Conservation (phyloP, 1,140 invertebrate species). For the Proales similis region DNA sequence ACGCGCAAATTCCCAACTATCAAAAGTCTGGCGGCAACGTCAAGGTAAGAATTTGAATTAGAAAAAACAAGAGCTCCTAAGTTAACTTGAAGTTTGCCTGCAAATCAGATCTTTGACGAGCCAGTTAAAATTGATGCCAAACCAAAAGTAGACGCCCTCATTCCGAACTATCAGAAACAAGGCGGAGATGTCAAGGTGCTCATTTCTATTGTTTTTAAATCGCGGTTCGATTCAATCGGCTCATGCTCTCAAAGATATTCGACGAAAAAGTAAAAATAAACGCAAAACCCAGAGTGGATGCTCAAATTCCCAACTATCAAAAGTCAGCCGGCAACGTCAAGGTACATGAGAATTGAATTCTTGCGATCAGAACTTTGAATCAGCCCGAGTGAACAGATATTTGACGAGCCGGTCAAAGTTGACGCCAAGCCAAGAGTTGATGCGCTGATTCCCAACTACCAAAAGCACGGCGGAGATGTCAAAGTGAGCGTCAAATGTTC, state of each 20-base stretch:
- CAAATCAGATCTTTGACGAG: no score
- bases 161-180: no score
- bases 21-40: slow-evolving; percentile 17
- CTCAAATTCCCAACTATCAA: slow-evolving; percentile 14
- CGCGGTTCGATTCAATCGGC: no score
- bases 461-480: no score
- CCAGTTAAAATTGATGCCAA: no score
- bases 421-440: not conserved
- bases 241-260: no score
- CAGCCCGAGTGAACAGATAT: not conserved
- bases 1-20: slow-evolving; percentile 14
- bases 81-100: no score
- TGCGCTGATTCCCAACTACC: not conserved
- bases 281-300: slow-evolving; percentile 7
- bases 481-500: no score
- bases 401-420: not conserved
- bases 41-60: slow-evolving; percentile 34
- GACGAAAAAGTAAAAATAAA: slow-evolving; percentile 25
- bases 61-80: no score
- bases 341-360: not conserved
- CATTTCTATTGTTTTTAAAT: not conserved
- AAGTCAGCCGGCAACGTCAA: not conserved
- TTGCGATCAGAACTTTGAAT: not conserved
- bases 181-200: not conserved
- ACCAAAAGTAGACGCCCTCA: no score